Evolutionary conservation across 1,140 invertebrate genomes (phyloP).

Genomic region (Pissodes strobi): DNA sequence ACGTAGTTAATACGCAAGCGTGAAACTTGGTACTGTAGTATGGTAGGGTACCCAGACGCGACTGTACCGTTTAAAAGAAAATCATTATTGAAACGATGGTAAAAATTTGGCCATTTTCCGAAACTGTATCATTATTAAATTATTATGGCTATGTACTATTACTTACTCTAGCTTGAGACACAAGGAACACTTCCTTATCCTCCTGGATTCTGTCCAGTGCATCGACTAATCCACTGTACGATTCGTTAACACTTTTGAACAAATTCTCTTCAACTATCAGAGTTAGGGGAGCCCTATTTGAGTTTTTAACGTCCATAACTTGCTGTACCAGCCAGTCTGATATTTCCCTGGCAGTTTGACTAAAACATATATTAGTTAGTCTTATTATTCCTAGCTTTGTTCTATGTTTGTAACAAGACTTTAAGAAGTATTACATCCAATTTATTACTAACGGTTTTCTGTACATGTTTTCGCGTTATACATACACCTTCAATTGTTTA

Average conservation of each 20-base stretch:
- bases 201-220: slow-evolving; percentile 37
- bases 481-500: too few relatives aligned
- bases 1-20: too few relatives aligned
- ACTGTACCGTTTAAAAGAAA: background rate
- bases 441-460: too few relatives aligned
- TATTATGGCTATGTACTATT: background rate
- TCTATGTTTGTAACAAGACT: background rate
- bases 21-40: too few relatives aligned
- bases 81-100: too few relatives aligned
- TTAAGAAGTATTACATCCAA: background rate
- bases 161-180: slow-evolving; percentile 38
- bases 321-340: slow-evolving; percentile 40
- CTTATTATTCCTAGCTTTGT: background rate
- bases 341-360: slow-evolving; percentile 39
- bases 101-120: too few relatives aligned
- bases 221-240: slow-evolving; percentile 31
- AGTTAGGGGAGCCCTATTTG: slow-evolving; percentile 41
- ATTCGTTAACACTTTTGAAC: slow-evolving; percentile 32
- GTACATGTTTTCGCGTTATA: too few relatives aligned
- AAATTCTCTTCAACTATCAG: slow-evolving; percentile 37
- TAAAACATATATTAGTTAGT: slow-evolving; percentile 13
- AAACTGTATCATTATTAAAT: too few relatives aligned
- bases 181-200: slow-evolving; percentile 40
- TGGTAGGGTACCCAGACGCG: too few relatives aligned
- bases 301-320: slow-evolving; percentile 24